Evolutionary conservation across 2,888 invertebrate genomes (phyloP), one percentile per base, ranked within the genome.

Genomic region (Synergus gifuensis): DNA sequence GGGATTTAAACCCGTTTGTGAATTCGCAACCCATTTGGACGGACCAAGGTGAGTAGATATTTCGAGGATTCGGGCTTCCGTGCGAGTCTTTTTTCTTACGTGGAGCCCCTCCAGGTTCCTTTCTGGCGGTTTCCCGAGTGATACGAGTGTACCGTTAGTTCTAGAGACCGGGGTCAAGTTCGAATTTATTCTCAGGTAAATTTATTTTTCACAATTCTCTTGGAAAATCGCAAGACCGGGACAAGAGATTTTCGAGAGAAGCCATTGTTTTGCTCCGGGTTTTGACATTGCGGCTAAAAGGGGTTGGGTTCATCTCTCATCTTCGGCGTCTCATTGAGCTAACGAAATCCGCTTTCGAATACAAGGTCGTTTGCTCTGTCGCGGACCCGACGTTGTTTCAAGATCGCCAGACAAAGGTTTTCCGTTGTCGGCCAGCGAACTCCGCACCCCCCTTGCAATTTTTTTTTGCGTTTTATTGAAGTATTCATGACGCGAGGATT

Each of bases 1-100:
- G 91, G 92, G 92, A 92, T 90, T 91, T 86, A 89, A 89, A 92
- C 91, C 92, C 91, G 94, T 94, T 94, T 94, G 94, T 94, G 93
- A 94, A 94, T 93, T 93, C 93, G 94, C 93, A 94, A 95, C 94
- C 94, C 94, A 95, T 94, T 94, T 94, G 95, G 95, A 95, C 95
- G 96, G 95, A 96, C 96, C 96, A 95, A 96, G 95, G 96, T 96
- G 94, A 92, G 93, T 89, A 87, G 88, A 90, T 83, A 84, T 83
- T 83, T 82, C 76, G 16, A 58, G 77, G 2, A 28, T 62, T 18
- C 63, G 49, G 77, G 78, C 80, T 60, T 67, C 62, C 58, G 66
- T 79, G 64, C 64, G 54, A 93, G 91, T 93, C 93, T 93, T 93
- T 93, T 93, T 93, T 84, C 83, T 83, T 87, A 85, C 84, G 85